Conservation (phyloP, 1,140 invertebrate genomes). For the Pogonus chalceus region DNA sequence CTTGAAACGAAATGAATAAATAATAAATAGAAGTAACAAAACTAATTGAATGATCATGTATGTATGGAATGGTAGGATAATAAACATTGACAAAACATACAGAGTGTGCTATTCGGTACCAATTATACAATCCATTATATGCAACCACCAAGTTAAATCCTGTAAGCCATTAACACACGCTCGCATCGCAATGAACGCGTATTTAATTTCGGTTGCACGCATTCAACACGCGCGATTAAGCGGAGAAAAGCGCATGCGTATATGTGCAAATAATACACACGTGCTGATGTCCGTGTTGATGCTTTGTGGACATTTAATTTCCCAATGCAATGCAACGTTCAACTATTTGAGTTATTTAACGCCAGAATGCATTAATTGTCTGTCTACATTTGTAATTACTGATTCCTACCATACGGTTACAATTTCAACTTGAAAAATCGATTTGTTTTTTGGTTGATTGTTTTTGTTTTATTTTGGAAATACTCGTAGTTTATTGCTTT, state of each 20-base stretch:
- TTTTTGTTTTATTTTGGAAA: not conserved
- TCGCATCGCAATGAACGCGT: not conserved
- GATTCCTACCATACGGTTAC: not conserved
- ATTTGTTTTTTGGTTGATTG: not conserved
- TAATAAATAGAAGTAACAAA: no score
- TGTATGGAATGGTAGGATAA: no score
- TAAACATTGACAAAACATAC: no score
- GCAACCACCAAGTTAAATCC: not conserved
- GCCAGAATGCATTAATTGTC: conserved; percentile 9
- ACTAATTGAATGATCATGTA: no score
- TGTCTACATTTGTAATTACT: conserved; percentile 10
- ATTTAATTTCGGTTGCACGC: conserved; percentile 5
- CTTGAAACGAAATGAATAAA: no score
- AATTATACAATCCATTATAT: not conserved
- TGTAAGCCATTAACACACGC: not conserved
- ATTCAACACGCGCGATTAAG: conserved; percentile 3
- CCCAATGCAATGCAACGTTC: not conserved
- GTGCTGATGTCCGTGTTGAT: not conserved
- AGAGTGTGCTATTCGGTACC: no score
- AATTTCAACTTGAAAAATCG: not conserved
- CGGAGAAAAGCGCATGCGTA: not conserved
- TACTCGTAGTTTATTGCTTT: not conserved
- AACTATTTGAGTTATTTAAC: conserved; percentile 7
- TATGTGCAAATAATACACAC: not conserved
- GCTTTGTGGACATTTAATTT: not conserved